Evolutionary conservation across 2,888 invertebrate species (phyloP), one percentile per base, ranked within the genome.

Genomic region (Drosophila fulvimacula): DNA sequence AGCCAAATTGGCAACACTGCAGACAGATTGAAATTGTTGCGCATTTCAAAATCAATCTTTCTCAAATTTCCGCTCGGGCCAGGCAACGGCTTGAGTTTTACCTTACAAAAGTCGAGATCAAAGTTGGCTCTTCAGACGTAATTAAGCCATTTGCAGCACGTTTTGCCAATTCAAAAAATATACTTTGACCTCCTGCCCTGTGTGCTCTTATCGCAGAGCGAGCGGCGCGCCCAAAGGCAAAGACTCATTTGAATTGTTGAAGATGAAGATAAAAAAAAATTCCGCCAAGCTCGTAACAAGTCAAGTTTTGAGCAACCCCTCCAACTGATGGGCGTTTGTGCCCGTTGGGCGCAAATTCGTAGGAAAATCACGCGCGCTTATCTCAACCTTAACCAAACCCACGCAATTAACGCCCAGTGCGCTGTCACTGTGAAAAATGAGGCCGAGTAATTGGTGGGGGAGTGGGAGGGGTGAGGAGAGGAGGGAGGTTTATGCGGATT

Each of bases 311-410:
- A 62, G 52, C 74, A 78, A 70, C 69, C 65, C 57, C 49, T 21
- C 30, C 38, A 44, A 51, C 44, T 15, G 48, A 62, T 65, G 53
- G 58, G 62, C 57, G 53, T 55, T 59, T 66, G 63, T 76, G 80
- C 85, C 90, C 83, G 74, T 62, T 64, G 89, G 90, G 82, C 75
- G 78, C 73, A 74, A 87, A 80, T 80, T 90, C 75, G 79, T 78
- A 76, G 85, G 90, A 90, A 90, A 90, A 90, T 90, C 90, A 90
- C 91, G 90, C 90, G 90, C 90, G 88, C 89, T 90, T 90, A 90
- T 90, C 90, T 90, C 66, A 73, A 70, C 82, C 85, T 73, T 76
- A 87, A 75, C 81, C 89, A 86, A 90, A 77, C 89, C 89, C 90
- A 76, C 78, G 89, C 90, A 90, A 90, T 90, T 90, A 90, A 90